Evolutionary conservation across 2,113 vertebrate genomes (phyloP).

Genomic region (Sturnus vulgaris): DNA sequence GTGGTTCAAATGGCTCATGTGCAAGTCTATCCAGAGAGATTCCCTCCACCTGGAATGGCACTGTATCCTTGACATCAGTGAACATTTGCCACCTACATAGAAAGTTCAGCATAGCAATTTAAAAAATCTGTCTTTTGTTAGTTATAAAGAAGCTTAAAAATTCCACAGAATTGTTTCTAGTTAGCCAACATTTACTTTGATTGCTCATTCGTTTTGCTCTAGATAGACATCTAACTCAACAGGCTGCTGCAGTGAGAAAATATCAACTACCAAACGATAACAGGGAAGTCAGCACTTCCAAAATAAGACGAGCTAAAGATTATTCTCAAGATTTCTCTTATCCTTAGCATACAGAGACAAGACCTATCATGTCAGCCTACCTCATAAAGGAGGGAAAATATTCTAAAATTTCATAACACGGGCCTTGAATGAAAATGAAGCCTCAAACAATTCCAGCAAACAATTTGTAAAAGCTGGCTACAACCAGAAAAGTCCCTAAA

Average conservation of each 20-base stretch:
- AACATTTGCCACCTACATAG: neutral
- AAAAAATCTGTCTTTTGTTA: neutral
- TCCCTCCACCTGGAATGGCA: neutral
- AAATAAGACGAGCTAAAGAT: neutral
- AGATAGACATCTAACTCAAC: neutral
- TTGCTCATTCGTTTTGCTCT: neutral
- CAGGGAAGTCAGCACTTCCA: neutral
- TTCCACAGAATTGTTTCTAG: neutral
- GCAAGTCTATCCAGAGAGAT: neutral
- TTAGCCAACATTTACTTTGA: neutral
- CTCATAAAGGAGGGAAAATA: neutral
- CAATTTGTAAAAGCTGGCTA: neutral
- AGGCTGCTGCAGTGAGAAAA: neutral
- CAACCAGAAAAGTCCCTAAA: neutral
- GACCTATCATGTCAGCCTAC: neutral
- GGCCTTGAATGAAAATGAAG: neutral
- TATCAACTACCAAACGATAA: neutral
- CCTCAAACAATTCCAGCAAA: neutral
- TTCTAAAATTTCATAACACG: neutral
- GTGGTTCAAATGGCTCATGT: neutral
- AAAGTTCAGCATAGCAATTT: neutral
- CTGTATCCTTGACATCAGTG: fast-evolving
- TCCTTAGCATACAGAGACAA: neutral
- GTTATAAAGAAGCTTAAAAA: neutral
- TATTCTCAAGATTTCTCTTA: neutral